Evolutionary conservation across 2,113 vertebrate genomes (phyloP), one percentile per base, ranked within the genome.

Genomic region (Chamaetylas fuelleborni): DNA sequence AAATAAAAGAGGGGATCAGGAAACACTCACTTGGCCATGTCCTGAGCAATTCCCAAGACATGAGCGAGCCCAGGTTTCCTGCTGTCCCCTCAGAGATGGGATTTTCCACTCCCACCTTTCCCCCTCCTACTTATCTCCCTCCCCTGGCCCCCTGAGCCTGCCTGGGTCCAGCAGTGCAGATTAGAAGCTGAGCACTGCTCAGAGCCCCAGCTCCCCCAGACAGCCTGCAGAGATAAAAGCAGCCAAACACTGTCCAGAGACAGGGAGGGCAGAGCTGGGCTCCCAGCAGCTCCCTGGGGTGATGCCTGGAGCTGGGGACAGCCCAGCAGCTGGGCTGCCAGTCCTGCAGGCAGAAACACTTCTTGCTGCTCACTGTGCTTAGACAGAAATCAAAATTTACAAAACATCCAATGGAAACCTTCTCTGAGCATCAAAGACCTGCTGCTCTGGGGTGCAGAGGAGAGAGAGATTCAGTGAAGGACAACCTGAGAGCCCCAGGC

Each of bases 91-190:
- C 82, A 56, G 24, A 92, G 71, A 77, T 34, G 93, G 79, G 22
- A 70, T 90, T 97, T 95, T 93, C 96, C 93, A 95, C 92, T 97
- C 90, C 93, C 90, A 96, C 82, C 93, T 94, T 96, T 86, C 65
- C 86, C 81, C 81, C 81, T 90, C 71, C 54, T 23, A 81, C 89
- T 96, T 92, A 91, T 96, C 94, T 96, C 93, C 64, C 89, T 88
- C 25, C 51, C 47, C 81, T 42, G 81, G 91, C 91, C 93, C 91
- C 94, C 84, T 31, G 95, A 95, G 93, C 54, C 94, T 67, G 95
- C 50, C 93, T n/a, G 93, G 64, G 92, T 19, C 84, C 93, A 72
- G 81, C 31, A 40, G 94, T 43, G 82, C 85, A 95, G 95, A 97
- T 95, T 86, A 96, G 94, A 93, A 73, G 93, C 40, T 88, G 73